Conservation (phyloP, 2,113 vertebrate species). For the Salminus brasiliensis region DNA sequence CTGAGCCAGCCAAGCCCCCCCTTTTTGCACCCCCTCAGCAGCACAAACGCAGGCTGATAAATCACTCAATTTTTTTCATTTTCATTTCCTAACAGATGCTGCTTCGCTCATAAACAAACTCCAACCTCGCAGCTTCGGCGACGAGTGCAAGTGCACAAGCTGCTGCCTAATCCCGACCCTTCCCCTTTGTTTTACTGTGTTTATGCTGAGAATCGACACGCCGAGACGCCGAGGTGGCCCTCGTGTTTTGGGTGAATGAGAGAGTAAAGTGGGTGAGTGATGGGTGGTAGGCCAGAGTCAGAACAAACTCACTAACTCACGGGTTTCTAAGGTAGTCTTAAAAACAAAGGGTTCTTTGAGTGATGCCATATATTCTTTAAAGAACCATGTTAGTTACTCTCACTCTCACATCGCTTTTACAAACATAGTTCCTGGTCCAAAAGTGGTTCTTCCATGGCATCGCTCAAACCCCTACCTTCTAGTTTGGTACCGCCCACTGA, state of each 20-base stretch:
- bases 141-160: not conserved
- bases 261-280: not conserved
- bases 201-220: not conserved
- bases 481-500: too few species aligned
- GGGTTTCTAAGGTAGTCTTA: too few species aligned
- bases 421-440: too few species aligned
- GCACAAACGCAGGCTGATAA: not conserved
- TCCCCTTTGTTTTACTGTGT: not conserved
- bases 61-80: conserved; percentile 6
- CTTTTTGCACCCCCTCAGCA: not conserved
- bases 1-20: not conserved
- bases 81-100: not conserved
- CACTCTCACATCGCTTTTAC: too few species aligned
- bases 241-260: too few species aligned
- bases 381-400: too few species aligned
- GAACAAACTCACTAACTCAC: too few species aligned
- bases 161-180: not conserved
- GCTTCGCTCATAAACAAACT: not conserved
- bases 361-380: too few species aligned
- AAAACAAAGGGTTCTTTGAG: too few species aligned
- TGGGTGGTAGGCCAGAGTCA: too few species aligned
- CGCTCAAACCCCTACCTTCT: not conserved
- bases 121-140: not conserved
- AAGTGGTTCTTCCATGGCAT: not conserved
- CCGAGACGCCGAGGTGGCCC: too few species aligned